Conservation (phyloP, 2,113 vertebrate genomes). For the Mustela lutreola region DNA sequence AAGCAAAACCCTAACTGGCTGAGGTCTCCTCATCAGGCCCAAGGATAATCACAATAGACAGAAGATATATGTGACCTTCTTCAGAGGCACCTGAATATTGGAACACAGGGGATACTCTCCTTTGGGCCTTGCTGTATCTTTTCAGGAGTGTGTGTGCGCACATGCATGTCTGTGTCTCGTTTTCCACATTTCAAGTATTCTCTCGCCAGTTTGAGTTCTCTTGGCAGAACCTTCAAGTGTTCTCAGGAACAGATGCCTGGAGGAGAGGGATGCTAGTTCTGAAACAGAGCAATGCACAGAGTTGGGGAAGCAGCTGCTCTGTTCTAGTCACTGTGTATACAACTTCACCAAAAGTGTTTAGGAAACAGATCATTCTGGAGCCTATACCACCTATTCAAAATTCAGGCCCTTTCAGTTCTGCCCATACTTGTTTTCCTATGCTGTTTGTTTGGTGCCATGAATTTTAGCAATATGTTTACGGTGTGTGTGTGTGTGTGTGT, state of each 20-base stretch:
- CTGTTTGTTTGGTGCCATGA: conserved; percentile 74
- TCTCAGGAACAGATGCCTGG: conserved; percentile 63
- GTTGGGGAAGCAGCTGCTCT: conserved; percentile 79
- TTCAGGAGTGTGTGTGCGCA: background rate
- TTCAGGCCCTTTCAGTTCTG: conserved; percentile 62
- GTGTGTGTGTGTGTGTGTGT: background rate
- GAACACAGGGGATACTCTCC: background rate
- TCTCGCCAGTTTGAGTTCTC: conserved; percentile 50
- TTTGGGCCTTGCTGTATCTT: background rate
- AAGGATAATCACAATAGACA: background rate
- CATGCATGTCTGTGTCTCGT: background rate
- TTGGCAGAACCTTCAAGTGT: conserved; percentile 69
- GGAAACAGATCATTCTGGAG: conserved; percentile 71
- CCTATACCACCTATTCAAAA: conserved; percentile 57
- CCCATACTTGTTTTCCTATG: background rate
- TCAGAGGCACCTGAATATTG: background rate
- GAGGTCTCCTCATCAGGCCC: background rate
- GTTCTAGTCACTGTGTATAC: conserved; percentile 68
- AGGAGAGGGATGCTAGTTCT: conserved; percentile 71
- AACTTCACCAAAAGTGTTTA: conserved; percentile 71
- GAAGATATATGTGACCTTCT: background rate
- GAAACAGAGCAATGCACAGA: conserved; percentile 79
- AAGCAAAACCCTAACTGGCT: background rate
- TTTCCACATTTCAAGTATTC: conserved; percentile 72
- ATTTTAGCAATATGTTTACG: conserved; percentile 76